These are phyloP conservation scores for Hypena proboscidalis DNA, from an alignment of 2,888 invertebrate species.

Conservation along the genomic window DNA sequence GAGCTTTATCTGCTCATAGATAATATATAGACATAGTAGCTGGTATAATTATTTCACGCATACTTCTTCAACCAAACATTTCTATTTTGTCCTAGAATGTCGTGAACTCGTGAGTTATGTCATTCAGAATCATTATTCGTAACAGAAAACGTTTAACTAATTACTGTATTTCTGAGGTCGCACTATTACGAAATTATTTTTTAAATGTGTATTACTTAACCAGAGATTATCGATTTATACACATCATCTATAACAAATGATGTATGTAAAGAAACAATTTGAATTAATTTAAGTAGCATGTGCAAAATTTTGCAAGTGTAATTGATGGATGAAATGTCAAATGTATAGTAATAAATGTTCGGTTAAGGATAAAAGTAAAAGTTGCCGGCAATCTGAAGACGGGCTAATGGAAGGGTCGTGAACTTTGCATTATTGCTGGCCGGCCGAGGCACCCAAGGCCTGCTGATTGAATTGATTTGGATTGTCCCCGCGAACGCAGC, in stretches of 20 bases:
- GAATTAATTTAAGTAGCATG: conserved; percentile 4
- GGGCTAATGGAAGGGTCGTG: conserved; percentile 43
- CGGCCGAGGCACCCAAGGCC: too few relatives aligned
- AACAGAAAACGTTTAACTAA: not conserved
- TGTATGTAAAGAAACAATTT: conserved; percentile 4
- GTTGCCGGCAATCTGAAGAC: conserved; percentile 26
- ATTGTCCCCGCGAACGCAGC: conserved; percentile 42
- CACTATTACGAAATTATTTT: not conserved
- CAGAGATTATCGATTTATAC: not conserved
- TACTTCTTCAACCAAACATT: too few relatives aligned
- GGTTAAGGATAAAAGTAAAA: conserved; percentile 18
- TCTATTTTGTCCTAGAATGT: too few relatives aligned
- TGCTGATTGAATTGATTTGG: conserved; percentile 49
- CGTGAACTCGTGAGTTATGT: too few relatives aligned
- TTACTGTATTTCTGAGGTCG: conserved; percentile 1
- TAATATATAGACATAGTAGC: too few relatives aligned
- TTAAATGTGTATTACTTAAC: not conserved
- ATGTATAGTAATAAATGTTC: conserved; percentile 12
- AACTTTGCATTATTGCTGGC: too few relatives aligned
- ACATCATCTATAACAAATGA: conserved; percentile 8
- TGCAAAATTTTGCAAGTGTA: conserved; percentile 18
- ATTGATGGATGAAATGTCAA: conserved; percentile 30
- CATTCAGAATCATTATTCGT: too few relatives aligned
- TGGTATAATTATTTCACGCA: too few relatives aligned
- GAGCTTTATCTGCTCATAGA: too few relatives aligned